phyloP scores from a whole-genome alignment of 2,113 vertebrate genomes.

The Eulemur rufifrons region DNA sequence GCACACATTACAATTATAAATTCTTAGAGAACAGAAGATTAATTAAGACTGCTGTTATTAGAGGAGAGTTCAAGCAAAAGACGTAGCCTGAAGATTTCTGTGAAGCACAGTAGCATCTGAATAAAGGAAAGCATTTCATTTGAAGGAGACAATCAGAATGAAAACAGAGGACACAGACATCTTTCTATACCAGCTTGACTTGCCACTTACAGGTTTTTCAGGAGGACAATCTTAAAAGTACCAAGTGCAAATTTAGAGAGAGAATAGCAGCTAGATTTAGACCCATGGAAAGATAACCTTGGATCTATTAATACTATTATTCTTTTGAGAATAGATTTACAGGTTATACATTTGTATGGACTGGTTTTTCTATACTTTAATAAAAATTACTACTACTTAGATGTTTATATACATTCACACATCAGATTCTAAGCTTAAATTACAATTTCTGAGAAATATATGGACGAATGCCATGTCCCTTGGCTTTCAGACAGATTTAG shows the following conservation, averaged over 20 bases:
- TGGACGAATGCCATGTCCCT: neutral
- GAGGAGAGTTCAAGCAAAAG: neutral
- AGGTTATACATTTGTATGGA: neutral
- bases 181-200: neutral
- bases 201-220: neutral
- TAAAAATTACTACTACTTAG: neutral
- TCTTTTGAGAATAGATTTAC: neutral
- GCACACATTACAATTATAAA: neutral
- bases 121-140: neutral
- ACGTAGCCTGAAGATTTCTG: neutral
- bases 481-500: neutral
- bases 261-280: neutral
- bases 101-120: neutral
- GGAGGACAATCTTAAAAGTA: neutral
- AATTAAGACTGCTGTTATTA: constrained; percentile 36
- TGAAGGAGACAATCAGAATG: neutral
- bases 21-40: constrained; percentile 26
- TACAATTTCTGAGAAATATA: neutral
- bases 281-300: neutral
- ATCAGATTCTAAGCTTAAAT: constrained; percentile 15
- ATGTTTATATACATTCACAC: neutral
- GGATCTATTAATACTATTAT: neutral
- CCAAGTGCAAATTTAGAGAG: neutral
- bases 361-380: neutral
- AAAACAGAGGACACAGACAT: neutral